These are phyloP conservation scores for Chrysina gloriosa DNA, from an alignment of 2,888 invertebrate species.

Conservation along the genomic window DNA sequence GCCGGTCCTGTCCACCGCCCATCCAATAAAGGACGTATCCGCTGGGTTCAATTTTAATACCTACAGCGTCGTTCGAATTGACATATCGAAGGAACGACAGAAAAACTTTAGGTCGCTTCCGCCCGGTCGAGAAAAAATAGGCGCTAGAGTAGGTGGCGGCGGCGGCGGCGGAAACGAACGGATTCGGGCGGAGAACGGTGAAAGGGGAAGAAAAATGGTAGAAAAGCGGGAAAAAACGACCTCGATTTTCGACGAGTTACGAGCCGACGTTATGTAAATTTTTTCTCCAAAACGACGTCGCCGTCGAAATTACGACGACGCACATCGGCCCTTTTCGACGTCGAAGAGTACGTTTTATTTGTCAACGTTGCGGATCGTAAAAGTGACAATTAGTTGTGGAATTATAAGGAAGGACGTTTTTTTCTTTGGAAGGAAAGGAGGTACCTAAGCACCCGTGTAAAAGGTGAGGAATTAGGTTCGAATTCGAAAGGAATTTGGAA, in stretches of 20 bases:
- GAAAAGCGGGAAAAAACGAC: conserved; percentile 35
- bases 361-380: conserved; percentile 33
- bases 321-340: conserved; percentile 13
- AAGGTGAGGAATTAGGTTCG: too few species aligned
- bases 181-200: not conserved
- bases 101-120: not conserved
- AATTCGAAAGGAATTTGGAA: not conserved
- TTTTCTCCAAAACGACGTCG: conserved; percentile 24
- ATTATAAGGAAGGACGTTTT: conserved; percentile 23
- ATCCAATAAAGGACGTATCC: conserved; percentile 28
- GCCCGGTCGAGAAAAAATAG: conserved; percentile 7
- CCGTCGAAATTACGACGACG: conserved; percentile 30
- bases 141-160: too few species aligned
- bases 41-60: conserved; percentile 25
- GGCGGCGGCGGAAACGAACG: not conserved
- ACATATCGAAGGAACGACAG: conserved; percentile 24
- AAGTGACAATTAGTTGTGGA: conserved; percentile 30
- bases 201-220: conserved; percentile 19
- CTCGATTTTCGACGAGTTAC: conserved; percentile 40
- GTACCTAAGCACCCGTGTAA: too few species aligned
- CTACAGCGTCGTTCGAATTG: conserved; percentile 33
- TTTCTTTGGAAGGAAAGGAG: too few species aligned
- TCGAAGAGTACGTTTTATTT: conserved; percentile 32
- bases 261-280: conserved; percentile 41
- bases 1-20: conserved; percentile 22